These are phyloP conservation scores for Heliconius ismenius DNA, from an alignment of 2,888 invertebrate species.

Conservation along the genomic window DNA sequence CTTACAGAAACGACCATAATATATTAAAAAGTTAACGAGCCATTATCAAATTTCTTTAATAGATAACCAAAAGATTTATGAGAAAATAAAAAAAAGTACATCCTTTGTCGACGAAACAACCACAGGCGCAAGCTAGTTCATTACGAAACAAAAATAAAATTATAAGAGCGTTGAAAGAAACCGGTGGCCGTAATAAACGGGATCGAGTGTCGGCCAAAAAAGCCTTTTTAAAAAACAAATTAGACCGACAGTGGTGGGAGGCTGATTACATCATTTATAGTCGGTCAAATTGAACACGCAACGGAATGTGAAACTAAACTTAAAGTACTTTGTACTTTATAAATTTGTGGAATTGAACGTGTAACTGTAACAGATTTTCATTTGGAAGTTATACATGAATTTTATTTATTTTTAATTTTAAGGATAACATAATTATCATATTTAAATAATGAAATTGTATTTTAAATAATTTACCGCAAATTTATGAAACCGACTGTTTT, in stretches of 20 bases:
- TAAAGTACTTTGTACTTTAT: conserved; percentile 11
- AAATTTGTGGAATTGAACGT: neutral
- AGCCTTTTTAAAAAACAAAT: conserved; percentile 41
- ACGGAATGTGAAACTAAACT: conserved; percentile 17
- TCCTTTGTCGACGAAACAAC: conserved; percentile 37
- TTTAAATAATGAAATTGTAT: no score
- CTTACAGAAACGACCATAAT: conserved; percentile 7
- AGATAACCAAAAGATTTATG: conserved; percentile 37
- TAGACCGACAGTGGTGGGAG: conserved; percentile 40
- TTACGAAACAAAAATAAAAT: conserved; percentile 45
- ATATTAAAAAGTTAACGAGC: conserved; percentile 28
- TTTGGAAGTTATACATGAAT: neutral
- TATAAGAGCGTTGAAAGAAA: conserved; percentile 45
- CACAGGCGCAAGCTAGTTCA: conserved; percentile 43
- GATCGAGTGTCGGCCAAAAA: conserved; percentile 52
- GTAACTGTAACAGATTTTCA: neutral
- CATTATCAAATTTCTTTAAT: conserved; percentile 36
- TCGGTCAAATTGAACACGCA: conserved; percentile 35
- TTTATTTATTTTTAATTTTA: no score
- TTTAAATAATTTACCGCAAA: no score
- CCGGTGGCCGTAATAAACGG: conserved; percentile 54
- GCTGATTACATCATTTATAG: conserved; percentile 40
- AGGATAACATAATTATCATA: no score
- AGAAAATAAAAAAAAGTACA: conserved; percentile 22
- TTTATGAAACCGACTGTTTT: no score